These are phyloP conservation scores for Sminthurides aquaticus DNA, from an alignment of 2,888 invertebrate genomes.

Conservation along the genomic window DNA sequence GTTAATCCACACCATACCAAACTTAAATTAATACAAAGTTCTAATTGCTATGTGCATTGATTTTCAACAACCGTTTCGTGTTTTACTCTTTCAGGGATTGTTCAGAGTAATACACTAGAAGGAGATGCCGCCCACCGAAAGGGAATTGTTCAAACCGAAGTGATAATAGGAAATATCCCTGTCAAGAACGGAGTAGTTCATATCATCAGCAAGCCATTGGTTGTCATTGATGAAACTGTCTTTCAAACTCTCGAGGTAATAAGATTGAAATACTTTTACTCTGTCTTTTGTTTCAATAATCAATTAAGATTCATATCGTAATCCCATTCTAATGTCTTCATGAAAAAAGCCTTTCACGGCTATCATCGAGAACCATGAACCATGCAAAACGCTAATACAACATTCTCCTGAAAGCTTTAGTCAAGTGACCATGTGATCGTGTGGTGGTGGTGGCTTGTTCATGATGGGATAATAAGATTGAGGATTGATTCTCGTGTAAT, in stretches of 20 bases:
- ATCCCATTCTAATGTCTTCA: too few species aligned
- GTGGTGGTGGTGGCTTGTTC: not conserved
- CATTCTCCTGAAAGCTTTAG: not conserved
- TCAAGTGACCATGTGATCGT: not conserved
- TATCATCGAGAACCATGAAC: too few species aligned
- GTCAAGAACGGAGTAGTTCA: constrained; percentile 88
- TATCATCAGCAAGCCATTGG: constrained; percentile 80
- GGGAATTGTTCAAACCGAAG: constrained; percentile 79
- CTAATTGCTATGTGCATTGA: constrained; percentile 27
- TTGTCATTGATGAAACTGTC: constrained; percentile 84
- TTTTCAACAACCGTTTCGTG: not conserved
- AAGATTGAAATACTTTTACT: constrained; percentile 47
- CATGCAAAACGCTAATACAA: too few species aligned
- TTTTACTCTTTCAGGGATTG: constrained; percentile 57
- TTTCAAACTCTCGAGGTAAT: constrained; percentile 79
- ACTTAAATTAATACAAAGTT: constrained; percentile 37
- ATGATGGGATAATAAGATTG: too few species aligned
- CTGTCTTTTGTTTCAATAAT: not conserved
- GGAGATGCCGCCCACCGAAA: constrained; percentile 69
- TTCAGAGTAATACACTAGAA: constrained; percentile 73
- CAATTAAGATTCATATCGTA: too few species aligned
- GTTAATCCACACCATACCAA: constrained; percentile 58
- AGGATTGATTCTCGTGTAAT: too few species aligned
- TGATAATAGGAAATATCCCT: constrained; percentile 81
- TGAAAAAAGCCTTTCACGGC: too few species aligned